Conservation (phyloP, 2,888 invertebrate genomes). For the Chrysolina haemoptera region DNA sequence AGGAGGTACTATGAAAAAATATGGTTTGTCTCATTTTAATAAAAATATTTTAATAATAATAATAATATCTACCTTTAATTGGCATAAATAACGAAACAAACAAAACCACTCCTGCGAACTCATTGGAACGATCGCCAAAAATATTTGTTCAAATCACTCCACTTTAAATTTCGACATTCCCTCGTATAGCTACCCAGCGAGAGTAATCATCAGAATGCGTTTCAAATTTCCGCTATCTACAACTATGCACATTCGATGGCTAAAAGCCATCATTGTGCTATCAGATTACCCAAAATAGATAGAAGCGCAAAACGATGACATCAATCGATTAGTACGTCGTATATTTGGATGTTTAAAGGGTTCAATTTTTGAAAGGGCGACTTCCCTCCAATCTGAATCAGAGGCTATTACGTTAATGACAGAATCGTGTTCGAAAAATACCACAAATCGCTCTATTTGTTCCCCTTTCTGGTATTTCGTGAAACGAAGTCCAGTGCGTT, state of each 20-base stretch:
- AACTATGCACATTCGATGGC: conserved; percentile 21
- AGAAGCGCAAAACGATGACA: conserved; percentile 34
- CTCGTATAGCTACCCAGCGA: background rate
- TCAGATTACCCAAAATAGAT: conserved; percentile 27
- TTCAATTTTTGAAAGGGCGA: conserved; percentile 34
- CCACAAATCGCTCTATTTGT: conserved; percentile 43
- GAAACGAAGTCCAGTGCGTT: conserved; percentile 22
- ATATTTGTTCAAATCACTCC: too few species aligned
- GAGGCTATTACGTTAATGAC: conserved; percentile 47
- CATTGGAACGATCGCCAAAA: too few species aligned
- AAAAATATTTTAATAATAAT: too few species aligned
- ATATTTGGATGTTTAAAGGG: conserved; percentile 37
- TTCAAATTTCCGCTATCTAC: conserved; percentile 22
- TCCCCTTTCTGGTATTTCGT: conserved; percentile 31
- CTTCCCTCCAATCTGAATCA: conserved; percentile 41
- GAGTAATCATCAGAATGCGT: conserved; percentile 11
- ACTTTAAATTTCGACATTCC: background rate
- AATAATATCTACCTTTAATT: too few species aligned
- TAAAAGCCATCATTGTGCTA: conserved; percentile 24
- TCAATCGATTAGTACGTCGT: conserved; percentile 37
- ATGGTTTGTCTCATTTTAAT: too few species aligned
- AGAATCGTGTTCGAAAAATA: conserved; percentile 43
- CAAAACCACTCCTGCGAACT: too few species aligned
- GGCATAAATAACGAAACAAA: too few species aligned
- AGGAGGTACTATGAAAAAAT: too few species aligned